Base-by-base conservation (phyloP, 2,888 invertebrate genomes). In the Nebria salina region DNA sequence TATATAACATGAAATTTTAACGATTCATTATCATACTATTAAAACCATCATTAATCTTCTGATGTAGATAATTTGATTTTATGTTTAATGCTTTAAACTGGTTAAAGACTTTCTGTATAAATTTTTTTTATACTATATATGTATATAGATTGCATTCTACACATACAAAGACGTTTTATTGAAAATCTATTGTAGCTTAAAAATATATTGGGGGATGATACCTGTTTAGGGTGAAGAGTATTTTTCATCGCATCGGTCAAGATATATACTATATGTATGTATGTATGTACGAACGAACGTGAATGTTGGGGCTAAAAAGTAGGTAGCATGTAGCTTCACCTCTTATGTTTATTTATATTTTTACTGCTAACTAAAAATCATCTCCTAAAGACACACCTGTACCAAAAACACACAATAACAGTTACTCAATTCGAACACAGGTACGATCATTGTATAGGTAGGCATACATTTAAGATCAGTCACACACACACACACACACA, bases 401-500 rank as follows among this genome's bases (percentile, higher is more conserved):
- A 43, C 43, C 43, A 6, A 43, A 43, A 43, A 43, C 43, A 43
- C 43, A 43, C 43, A 43, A 43, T 43, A 43, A 68, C 68, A 68
- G 68, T 68, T 68, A 20, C 68, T 15, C 68, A 68, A 43, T 68
- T 26, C 68, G 25, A 68, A 20, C 68, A 43, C 43, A 43, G 43
- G 43, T 43, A 43, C 6, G 43, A 43, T 43, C 43, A 43, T 43
- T 43, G 43, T 43, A 43, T 43, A 43, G 43, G 43, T 43, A 43
- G 68, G 68, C 68, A 43, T 43, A 9, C 43, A 43, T 43, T 43
- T 43, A 43, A 68, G 68, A 68, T 68, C 68, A 25, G 25, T 25
- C 68, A 68, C 68, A 68, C 20, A 68, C 7, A n/a, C 68, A 68
- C 68, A 68, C 68, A 15, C 68, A 68, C 68, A 68, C 20, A 20